These are phyloP conservation scores for Aulostomus chinensis DNA, from an alignment of 2,797 vertebrate species.

Conservation along the genomic window DNA sequence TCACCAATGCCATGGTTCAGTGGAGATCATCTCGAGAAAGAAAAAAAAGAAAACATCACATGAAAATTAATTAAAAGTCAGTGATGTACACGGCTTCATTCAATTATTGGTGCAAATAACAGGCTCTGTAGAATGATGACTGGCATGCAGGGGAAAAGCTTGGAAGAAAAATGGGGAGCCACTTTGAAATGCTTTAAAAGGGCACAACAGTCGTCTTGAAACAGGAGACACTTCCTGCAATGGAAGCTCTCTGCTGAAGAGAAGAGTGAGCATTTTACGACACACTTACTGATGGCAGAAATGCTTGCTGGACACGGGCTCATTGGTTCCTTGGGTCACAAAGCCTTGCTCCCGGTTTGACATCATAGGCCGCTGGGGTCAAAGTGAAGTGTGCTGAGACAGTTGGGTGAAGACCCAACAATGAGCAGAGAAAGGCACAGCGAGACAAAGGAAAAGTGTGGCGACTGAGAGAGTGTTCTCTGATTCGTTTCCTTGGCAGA, in stretches of 20 bases:
- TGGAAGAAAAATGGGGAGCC: conserved; percentile 40
- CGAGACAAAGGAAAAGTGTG: conserved; percentile 71
- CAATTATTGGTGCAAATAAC: conserved; percentile 70
- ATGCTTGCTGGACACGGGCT: conserved; percentile 60
- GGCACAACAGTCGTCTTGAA: conserved; percentile 48
- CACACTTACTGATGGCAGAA: conserved; percentile 38
- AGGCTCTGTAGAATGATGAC: conserved; percentile 59
- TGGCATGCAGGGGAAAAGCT: conserved; percentile 34
- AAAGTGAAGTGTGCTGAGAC: conserved; percentile 59
- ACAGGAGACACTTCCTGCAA: conserved; percentile 65
- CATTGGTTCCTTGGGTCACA: conserved; percentile 52
- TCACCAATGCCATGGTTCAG: conserved; percentile 63
- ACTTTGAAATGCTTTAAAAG: conserved; percentile 67
- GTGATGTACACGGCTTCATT: conserved; percentile 65
- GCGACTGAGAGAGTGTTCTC: conserved; percentile 72
- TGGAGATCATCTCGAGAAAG: conserved; percentile 53
- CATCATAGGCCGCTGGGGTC: conserved; percentile 61
- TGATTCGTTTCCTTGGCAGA: conserved; percentile 90
- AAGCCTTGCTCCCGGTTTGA: conserved; percentile 58
- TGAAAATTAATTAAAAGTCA: conserved; percentile 76
- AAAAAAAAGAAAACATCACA: conserved; percentile 50
- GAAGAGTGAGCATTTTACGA: conserved; percentile 55
- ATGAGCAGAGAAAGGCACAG: conserved; percentile 41
- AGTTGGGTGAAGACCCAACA: conserved; percentile 33
- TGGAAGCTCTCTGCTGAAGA: conserved; percentile 50